A percentile compares a stretch with the other conserved stretches of the same genome.
These are phyloP conservation scores for Octodon degus DNA, from an alignment of 2,113 vertebrate genomes.

Conservation along the genomic window DNA sequence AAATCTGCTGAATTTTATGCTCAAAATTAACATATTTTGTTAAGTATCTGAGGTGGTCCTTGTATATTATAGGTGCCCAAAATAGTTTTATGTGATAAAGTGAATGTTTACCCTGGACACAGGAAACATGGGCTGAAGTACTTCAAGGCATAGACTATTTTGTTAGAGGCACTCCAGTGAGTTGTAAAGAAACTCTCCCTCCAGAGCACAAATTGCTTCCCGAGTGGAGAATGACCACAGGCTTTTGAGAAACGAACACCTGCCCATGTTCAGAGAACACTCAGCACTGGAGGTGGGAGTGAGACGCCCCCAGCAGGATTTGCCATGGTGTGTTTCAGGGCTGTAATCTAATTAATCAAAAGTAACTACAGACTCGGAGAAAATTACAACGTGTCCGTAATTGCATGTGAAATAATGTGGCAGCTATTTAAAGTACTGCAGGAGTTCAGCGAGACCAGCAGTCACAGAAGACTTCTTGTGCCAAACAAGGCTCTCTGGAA, in stretches of 20 bases:
- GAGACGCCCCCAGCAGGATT: constrained; percentile 12
- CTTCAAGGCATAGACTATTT: neutral
- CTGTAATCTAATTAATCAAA: constrained; percentile 15
- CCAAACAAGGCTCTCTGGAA: neutral
- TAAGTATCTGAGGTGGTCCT: constrained; percentile 16
- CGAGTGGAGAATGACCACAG: neutral
- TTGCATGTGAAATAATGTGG: neutral
- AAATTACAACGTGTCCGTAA: neutral
- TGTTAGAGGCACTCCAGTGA: neutral
- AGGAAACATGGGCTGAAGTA: neutral
- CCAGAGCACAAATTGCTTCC: neutral
- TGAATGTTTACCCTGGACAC: neutral
- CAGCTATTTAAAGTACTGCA: neutral
- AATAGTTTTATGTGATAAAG: constrained; percentile 19
- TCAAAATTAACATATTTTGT: constrained; percentile 2
- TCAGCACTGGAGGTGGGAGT: neutral
- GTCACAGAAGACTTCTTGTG: neutral
- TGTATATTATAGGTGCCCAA: neutral
- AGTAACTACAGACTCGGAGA: constrained; percentile 47
- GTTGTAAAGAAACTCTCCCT: neutral
- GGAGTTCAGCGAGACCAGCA: neutral
- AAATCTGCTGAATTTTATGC: constrained; percentile 41
- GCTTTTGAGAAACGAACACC: neutral
- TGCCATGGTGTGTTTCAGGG: neutral
- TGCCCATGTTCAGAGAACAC: neutral